phyloP scores from a whole-genome alignment of 2,797 vertebrate species.

The Sardinella longiceps region DNA sequence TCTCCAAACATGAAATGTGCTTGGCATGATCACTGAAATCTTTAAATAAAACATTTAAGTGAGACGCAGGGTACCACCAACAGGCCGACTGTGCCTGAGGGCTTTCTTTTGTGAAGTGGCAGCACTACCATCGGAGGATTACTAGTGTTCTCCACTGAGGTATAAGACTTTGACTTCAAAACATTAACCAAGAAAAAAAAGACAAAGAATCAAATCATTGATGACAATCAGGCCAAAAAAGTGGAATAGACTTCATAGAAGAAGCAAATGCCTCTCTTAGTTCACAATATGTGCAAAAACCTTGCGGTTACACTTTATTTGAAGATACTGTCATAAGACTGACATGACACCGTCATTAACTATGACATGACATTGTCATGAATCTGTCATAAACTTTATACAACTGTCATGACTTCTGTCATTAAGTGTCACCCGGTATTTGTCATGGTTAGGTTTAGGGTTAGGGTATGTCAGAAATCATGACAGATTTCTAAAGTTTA shows the following conservation, averaged over 20 bases:
- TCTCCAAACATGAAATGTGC: not conserved
- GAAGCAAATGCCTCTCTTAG: not conserved
- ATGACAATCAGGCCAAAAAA: not conserved
- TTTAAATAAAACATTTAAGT: not conserved
- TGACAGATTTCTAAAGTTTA: no score
- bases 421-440: no score
- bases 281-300: not conserved
- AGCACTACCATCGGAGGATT: not conserved
- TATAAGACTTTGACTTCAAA: not conserved
- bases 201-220: not conserved
- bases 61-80: not conserved
- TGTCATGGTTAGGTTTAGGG: no score
- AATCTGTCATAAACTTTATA: no score
- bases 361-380: no score
- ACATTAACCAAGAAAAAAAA: not conserved
- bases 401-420: no score
- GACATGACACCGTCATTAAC: no score
- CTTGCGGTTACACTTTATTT: no score
- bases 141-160: not conserved
- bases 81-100: not conserved
- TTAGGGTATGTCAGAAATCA: no score
- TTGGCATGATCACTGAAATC: not conserved
- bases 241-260: not conserved
- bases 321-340: no score
- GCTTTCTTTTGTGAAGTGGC: not conserved